phyloP scores from a whole-genome alignment of 2,888 invertebrate genomes.

The Trichopria drosophilae region DNA sequence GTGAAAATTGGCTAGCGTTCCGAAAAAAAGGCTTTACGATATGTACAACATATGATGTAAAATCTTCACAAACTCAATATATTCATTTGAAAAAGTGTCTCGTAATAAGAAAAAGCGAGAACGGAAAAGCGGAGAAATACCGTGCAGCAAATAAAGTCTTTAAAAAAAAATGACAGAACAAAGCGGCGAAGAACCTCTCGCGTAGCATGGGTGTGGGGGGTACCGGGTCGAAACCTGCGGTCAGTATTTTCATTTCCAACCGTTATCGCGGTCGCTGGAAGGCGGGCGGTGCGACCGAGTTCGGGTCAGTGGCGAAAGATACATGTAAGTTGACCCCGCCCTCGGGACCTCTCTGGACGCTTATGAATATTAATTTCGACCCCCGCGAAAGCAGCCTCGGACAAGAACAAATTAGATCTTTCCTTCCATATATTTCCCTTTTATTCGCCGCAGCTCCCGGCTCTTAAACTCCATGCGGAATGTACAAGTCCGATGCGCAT shows the following conservation, averaged over 20 bases:
- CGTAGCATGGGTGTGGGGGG: too few relatives aligned
- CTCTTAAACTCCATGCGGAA: constrained; percentile 21
- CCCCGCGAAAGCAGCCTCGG: constrained; percentile 50
- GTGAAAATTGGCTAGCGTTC: too few relatives aligned
- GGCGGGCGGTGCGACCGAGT: constrained; percentile 39
- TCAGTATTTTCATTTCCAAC: constrained; percentile 57
- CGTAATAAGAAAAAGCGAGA: too few relatives aligned
- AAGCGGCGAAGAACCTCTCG: constrained; percentile 41
- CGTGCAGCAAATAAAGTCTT: too few relatives aligned
- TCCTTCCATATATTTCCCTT: constrained; percentile 58
- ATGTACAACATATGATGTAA: too few relatives aligned
- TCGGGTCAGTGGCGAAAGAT: constrained; percentile 58
- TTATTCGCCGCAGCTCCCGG: constrained; percentile 48
- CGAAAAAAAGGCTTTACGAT: too few relatives aligned
- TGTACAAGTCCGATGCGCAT: constrained; percentile 36
- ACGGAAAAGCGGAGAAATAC: too few relatives aligned
- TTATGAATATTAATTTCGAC: constrained; percentile 59
- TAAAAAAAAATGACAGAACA: too few relatives aligned
- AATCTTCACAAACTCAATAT: too few relatives aligned
- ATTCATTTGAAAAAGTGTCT: too few relatives aligned
- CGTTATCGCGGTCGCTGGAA: constrained; percentile 50
- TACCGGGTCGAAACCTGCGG: constrained; percentile 53
- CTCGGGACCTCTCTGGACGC: constrained; percentile 58
- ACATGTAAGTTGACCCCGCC: constrained; percentile 60
- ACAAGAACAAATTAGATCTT: constrained; percentile 60